A percentile compares a stretch with the other conserved stretches of the same genome.
These are phyloP conservation scores for Megaceryle maxima DNA, from an alignment of 2,113 vertebrate species.

Conservation along the genomic window DNA sequence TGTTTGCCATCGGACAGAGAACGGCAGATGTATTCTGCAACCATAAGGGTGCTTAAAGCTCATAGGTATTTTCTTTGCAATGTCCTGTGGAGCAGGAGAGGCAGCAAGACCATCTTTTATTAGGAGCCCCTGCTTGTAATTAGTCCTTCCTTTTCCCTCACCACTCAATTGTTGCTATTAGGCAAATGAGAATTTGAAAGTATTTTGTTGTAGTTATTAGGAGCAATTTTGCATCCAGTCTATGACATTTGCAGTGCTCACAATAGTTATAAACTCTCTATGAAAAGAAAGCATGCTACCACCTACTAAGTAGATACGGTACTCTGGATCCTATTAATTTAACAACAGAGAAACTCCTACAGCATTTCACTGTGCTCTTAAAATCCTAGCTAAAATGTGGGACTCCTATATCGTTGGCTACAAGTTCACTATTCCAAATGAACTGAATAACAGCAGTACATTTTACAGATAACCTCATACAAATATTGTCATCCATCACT, in stretches of 20 bases:
- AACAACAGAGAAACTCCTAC: constrained; percentile 66
- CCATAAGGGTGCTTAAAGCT: not conserved
- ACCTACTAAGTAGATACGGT: constrained; percentile 38
- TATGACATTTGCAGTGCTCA: constrained; percentile 20
- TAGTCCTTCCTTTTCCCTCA: not conserved
- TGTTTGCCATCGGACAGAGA: not conserved
- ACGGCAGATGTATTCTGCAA: not conserved
- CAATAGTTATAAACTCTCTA: constrained; percentile 33
- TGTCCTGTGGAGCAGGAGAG: not conserved
- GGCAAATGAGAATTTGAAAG: not conserved
- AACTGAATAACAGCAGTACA: constrained; percentile 63
- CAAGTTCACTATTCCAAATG: constrained; percentile 70
- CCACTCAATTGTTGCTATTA: not conserved
- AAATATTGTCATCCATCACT: constrained; percentile 57
- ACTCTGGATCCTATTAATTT: constrained; percentile 58
- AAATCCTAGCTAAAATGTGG: constrained; percentile 69
- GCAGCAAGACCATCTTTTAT: not conserved
- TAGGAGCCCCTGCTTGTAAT: not conserved
- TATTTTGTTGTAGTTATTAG: constrained; percentile 13
- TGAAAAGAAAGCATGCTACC: constrained; percentile 55
- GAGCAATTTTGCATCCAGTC: constrained; percentile 40
- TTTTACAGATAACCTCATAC: constrained; percentile 62
- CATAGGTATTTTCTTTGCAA: constrained; percentile 10
- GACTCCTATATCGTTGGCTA: constrained; percentile 60
- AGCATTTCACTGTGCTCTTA: constrained; percentile 68